phyloP scores from a whole-genome alignment of 2,797 vertebrate genomes.

The Eremophila alpestris region DNA sequence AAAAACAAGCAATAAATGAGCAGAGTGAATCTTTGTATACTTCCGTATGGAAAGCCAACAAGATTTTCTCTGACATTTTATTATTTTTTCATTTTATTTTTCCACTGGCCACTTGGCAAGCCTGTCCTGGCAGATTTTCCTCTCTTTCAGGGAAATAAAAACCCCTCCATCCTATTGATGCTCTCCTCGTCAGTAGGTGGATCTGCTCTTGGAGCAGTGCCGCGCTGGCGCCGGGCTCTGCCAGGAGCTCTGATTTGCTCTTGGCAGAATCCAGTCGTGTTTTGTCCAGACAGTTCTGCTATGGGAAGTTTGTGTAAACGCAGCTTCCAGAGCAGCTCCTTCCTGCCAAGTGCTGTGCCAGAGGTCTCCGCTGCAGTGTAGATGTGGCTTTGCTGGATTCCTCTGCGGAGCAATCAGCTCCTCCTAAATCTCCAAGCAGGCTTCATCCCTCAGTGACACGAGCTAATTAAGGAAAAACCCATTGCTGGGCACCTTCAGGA shows the following conservation, averaged over 20 bases:
- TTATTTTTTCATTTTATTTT: not conserved
- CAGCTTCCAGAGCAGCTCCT: slow-evolving; percentile 51
- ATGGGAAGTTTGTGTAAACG: slow-evolving; percentile 40
- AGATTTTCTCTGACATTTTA: not conserved
- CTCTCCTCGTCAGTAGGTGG: not conserved
- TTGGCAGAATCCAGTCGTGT: slow-evolving; percentile 29
- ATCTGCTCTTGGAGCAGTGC: not conserved
- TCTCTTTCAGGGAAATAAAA: not conserved
- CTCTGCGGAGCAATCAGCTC: not conserved
- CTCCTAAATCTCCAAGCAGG: not conserved
- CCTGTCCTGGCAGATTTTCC: not conserved
- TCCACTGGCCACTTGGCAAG: not conserved
- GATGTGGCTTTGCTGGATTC: not conserved
- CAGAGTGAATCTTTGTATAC: not conserved
- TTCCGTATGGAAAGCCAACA: not conserved
- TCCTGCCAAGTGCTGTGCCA: slow-evolving; percentile 41
- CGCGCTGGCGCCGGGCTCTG: not conserved
- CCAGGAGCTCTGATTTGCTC: slow-evolving; percentile 13
- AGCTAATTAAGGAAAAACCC: not conserved
- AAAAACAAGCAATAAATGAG: not conserved
- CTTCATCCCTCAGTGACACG: not conserved
- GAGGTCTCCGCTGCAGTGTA: not conserved
- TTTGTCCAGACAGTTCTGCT: slow-evolving; percentile 61
- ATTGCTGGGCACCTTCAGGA: not conserved
- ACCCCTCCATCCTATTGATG: not conserved